These are phyloP conservation scores for Sylvia atricapilla DNA, from an alignment of 2,113 vertebrate species.

Conservation along the genomic window DNA sequence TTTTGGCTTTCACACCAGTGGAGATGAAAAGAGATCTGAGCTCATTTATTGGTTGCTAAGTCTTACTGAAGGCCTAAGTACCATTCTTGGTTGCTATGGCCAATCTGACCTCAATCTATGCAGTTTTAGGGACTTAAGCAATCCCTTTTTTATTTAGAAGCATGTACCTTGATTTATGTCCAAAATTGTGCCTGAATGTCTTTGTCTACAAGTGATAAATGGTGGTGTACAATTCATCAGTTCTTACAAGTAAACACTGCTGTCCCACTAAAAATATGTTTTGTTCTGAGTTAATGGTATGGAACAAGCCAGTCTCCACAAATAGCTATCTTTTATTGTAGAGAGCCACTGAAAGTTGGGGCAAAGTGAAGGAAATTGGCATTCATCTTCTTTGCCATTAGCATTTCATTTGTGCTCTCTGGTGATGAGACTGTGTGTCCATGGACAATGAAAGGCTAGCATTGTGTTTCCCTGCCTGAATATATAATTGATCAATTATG, in stretches of 20 bases:
- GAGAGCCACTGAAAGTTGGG: constrained; percentile 74
- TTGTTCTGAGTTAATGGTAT: constrained; percentile 83
- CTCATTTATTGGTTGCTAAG: constrained; percentile 80
- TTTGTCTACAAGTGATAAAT: constrained; percentile 78
- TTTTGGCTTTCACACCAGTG: constrained; percentile 81
- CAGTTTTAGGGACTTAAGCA: constrained; percentile 73
- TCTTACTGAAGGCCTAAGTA: constrained; percentile 73
- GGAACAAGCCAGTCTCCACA: constrained; percentile 78
- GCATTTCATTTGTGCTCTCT: constrained; percentile 67
- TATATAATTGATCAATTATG: constrained; percentile 34
- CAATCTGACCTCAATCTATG: constrained; percentile 77
- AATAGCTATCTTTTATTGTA: constrained; percentile 77
- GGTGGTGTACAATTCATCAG: constrained; percentile 74
- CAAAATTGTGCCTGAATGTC: constrained; percentile 74
- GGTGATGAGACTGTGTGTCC: constrained; percentile 59
- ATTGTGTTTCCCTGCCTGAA: constrained; percentile 5
- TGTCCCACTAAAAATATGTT: constrained; percentile 81
- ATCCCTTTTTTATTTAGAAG: constrained; percentile 69
- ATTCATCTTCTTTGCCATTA: constrained; percentile 69
- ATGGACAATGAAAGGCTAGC: constrained; percentile 22
- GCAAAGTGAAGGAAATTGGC: constrained; percentile 77
- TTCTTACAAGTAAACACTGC: constrained; percentile 80
- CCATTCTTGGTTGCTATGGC: constrained; percentile 78
- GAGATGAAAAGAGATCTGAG: constrained; percentile 79
- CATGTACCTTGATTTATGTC: constrained; percentile 81